Evolutionary conservation across 2,797 vertebrate genomes (phyloP).

Genomic region (Myioborus melanocephalus): DNA sequence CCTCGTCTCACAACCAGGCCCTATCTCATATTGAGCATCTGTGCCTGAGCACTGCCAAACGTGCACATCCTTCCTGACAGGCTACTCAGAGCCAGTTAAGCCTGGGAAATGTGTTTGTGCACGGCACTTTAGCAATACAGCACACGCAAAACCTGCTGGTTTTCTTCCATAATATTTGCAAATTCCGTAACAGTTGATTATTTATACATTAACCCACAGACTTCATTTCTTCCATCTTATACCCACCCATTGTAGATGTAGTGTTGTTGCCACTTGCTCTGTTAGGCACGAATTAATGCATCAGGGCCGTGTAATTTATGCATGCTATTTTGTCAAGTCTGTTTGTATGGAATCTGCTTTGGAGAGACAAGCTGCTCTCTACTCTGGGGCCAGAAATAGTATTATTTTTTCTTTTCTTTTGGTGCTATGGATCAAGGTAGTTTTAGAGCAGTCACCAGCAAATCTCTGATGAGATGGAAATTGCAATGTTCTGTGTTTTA

Average conservation of each 20-base stretch:
- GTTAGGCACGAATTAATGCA: conserved; percentile 66
- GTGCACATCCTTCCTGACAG: conserved; percentile 32
- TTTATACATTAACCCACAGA: conserved; percentile 48
- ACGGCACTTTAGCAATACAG: neutral
- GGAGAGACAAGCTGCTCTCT: conserved; percentile 52
- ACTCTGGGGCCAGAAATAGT: conserved; percentile 29
- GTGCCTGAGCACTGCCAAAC: conserved; percentile 57
- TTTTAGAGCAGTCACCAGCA: conserved; percentile 13
- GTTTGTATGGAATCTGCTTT: conserved; percentile 63
- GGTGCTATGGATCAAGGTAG: conserved; percentile 28
- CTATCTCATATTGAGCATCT: conserved; percentile 8
- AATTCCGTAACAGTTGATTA: conserved; percentile 32
- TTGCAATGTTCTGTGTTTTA: neutral
- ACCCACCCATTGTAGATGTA: conserved; percentile 25
- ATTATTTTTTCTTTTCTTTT: neutral
- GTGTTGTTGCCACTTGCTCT: conserved; percentile 65
- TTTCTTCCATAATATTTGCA: conserved; percentile 47
- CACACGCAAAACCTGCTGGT: neutral
- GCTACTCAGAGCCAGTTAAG: conserved; percentile 41
- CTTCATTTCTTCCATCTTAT: conserved; percentile 43
- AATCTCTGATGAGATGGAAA: conserved; percentile 27
- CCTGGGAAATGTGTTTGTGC: conserved; percentile 38
- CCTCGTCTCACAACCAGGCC: neutral
- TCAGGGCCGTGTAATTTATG: conserved; percentile 65
- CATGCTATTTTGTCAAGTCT: conserved; percentile 64